phyloP scores from a whole-genome alignment of 2,888 invertebrate genomes.

The Tipula helvola region DNA sequence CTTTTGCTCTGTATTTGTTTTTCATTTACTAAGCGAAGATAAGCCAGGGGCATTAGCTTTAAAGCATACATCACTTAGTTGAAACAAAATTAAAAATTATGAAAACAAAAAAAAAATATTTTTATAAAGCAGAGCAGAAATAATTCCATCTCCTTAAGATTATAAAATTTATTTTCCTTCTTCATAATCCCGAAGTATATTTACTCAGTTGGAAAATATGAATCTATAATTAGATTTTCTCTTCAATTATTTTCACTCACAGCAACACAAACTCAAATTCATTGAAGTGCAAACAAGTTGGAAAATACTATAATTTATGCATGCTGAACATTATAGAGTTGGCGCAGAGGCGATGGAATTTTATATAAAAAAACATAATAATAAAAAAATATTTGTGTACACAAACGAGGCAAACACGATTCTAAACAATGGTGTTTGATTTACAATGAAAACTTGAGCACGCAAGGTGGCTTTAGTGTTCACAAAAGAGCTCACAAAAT shows the following conservation, averaged over 20 bases:
- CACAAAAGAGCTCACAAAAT: background rate
- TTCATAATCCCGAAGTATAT: background rate
- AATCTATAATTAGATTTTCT: background rate
- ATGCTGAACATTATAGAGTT: background rate
- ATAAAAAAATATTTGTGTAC: background rate
- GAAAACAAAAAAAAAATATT: background rate
- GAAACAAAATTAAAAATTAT: background rate
- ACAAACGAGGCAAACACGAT: background rate
- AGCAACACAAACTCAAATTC: background rate
- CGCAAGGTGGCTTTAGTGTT: background rate
- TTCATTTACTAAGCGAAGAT: background rate
- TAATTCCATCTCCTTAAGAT: background rate
- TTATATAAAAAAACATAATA: background rate
- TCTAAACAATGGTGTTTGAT: background rate
- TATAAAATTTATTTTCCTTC: background rate
- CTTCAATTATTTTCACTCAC: background rate
- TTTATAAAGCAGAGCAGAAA: no score
- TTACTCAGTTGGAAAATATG: background rate
- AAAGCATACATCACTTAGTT: background rate
- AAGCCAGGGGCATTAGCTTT: background rate
- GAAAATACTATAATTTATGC: background rate
- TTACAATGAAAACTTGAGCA: background rate
- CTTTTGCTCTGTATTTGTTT: background rate
- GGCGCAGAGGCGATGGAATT: background rate
- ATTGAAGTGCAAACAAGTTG: background rate